Conservation (phyloP, 2,113 vertebrate species). For the Eurystomus gularis region DNA sequence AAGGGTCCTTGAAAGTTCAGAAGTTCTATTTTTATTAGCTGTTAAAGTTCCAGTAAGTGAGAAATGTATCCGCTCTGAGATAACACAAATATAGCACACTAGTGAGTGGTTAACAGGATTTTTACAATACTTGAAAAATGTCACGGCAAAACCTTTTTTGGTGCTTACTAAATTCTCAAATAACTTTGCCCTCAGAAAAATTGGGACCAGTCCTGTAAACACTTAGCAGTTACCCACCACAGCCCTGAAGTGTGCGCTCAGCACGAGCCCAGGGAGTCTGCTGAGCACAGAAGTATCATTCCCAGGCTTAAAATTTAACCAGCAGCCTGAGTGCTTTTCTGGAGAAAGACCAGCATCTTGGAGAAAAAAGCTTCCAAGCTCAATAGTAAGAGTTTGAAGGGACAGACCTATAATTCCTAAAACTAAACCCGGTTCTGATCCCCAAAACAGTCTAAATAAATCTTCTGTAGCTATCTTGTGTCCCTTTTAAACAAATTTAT, state of each 20-base stretch:
- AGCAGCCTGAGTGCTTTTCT: neutral
- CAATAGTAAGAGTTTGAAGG: neutral
- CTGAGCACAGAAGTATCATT: neutral
- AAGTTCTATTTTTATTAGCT: conserved; percentile 64
- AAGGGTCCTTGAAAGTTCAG: neutral
- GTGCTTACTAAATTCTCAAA: neutral
- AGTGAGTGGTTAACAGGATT: neutral
- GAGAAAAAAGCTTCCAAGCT: neutral
- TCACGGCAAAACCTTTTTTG: neutral
- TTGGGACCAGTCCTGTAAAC: neutral
- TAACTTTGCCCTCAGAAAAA: neutral
- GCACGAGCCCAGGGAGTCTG: neutral
- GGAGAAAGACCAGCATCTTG: neutral
- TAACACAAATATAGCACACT: conserved; percentile 51
- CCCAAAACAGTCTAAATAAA: neutral
- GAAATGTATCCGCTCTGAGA: conserved; percentile 21
- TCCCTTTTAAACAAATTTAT: neutral
- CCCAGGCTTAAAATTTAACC: neutral
- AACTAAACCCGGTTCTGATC: neutral
- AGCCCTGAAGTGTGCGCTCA: neutral
- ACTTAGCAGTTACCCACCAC: neutral
- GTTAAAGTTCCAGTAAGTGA: conserved; percentile 53
- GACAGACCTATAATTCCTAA: neutral
- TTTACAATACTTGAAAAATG: neutral
- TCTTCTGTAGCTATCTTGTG: neutral